phyloP scores from a whole-genome alignment of 2,888 invertebrate genomes.

The Clostera curtula region DNA sequence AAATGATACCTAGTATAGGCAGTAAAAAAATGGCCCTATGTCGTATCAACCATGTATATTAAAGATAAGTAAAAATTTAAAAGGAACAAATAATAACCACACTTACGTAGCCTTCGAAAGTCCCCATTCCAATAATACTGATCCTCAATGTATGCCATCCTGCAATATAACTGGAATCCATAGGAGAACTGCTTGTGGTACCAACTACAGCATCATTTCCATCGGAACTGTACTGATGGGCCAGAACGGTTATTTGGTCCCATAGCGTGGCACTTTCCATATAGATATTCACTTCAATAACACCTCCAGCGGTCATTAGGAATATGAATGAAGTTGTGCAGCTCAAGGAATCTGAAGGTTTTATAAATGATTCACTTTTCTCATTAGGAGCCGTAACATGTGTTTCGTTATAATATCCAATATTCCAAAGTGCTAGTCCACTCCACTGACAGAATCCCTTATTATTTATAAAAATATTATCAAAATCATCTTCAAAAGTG shows the following conservation, averaged over 20 bases:
- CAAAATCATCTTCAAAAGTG: neutral
- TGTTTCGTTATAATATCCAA: neutral
- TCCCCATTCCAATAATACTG: constrained; percentile 9
- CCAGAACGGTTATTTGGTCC: constrained; percentile 5
- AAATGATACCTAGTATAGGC: too few species aligned
- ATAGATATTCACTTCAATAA: constrained; percentile 7
- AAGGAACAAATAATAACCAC: neutral
- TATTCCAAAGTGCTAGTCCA: neutral
- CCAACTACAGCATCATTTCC: constrained; percentile 3
- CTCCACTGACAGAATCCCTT: neutral
- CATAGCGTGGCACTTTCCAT: constrained; percentile 1
- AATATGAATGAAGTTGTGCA: constrained; percentile 5
- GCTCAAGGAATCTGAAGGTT: neutral
- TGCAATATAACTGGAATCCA: constrained; percentile 4
- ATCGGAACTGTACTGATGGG: constrained; percentile 1
- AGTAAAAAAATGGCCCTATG: too few species aligned
- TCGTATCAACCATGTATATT: too few species aligned
- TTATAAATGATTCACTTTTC: neutral
- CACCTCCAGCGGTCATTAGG: constrained; percentile 5
- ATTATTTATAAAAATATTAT: neutral
- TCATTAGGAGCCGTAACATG: neutral
- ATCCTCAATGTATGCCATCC: constrained; percentile 23
- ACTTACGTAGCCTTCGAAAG: constrained; percentile 30
- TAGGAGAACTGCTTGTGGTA: constrained; percentile 2
- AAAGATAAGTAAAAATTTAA: too few species aligned